phyloP scores from a whole-genome alignment of 2,888 invertebrate species.

The Phasia obesa region DNA sequence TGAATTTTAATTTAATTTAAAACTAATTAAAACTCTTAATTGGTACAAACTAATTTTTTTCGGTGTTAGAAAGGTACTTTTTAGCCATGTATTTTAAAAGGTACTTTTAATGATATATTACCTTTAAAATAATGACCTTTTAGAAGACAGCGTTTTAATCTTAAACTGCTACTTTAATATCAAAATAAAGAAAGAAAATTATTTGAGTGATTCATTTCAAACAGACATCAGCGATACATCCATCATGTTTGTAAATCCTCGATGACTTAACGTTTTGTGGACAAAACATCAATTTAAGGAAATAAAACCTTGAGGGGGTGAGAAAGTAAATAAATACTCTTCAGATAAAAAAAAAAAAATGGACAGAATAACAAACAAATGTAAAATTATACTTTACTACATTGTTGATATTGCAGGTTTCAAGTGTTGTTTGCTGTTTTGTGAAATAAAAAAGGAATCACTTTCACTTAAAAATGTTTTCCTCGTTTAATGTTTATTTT shows the following conservation, averaged over 20 bases:
- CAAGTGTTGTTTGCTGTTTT: slow-evolving; percentile 56
- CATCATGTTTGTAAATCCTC: background rate
- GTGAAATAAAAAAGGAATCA: background rate
- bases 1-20: no score
- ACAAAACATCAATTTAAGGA: background rate
- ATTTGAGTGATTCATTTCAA: background rate
- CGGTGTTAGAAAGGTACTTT: no score
- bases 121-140: no score
- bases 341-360: background rate
- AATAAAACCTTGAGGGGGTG: background rate
- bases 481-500: slow-evolving; percentile 8
- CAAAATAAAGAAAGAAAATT: background rate
- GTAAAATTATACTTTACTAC: slow-evolving; percentile 7
- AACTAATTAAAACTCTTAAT: no score
- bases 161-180: no score
- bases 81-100: no score
- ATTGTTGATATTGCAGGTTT: slow-evolving; percentile 31
- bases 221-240: background rate
- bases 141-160: no score
- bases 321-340: background rate
- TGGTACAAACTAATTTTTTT: no score
- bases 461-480: slow-evolving; percentile 6
- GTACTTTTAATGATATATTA: no score
- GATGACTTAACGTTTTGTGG: background rate
- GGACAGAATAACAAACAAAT: slow-evolving; percentile 7